phyloP scores from a whole-genome alignment of 2,797 vertebrate genomes.

The Leontocebus nigricollis region DNA sequence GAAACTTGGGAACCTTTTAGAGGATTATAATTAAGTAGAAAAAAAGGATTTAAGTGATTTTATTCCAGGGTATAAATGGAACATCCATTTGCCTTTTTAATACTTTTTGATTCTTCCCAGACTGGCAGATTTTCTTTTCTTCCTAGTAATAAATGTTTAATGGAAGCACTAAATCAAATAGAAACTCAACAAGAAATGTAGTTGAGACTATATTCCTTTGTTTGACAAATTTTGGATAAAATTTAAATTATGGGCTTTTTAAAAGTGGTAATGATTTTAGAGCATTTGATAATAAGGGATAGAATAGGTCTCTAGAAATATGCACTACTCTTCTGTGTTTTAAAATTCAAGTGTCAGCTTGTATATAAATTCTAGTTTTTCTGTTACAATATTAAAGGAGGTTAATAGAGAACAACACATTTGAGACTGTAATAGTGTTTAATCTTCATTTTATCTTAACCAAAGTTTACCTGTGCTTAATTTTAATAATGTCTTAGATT shows the following conservation, averaged over 20 bases:
- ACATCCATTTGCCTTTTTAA: background rate
- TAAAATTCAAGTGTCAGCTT: conserved; percentile 45
- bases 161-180: conserved; percentile 2
- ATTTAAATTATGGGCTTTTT: background rate
- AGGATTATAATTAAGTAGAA: background rate
- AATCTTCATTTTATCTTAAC: background rate
- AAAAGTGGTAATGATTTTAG: background rate
- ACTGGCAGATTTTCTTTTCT: background rate
- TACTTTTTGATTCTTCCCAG: background rate
- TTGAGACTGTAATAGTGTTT: background rate
- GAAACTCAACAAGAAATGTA: conserved; percentile 47
- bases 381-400: background rate
- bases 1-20: background rate
- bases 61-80: background rate
- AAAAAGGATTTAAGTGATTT: background rate
- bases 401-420: background rate
- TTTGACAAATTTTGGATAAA: conserved; percentile 49
- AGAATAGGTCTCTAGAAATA: background rate
- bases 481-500: conserved; percentile 3
- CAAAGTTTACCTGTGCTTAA: conserved; percentile 14
- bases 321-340: background rate
- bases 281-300: background rate
- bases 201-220: conserved; percentile 52
- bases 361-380: conserved; percentile 4
- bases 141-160: background rate